Evolutionary conservation across 1,140 invertebrate genomes (phyloP).

Genomic region (Camponotus vicinus): DNA sequence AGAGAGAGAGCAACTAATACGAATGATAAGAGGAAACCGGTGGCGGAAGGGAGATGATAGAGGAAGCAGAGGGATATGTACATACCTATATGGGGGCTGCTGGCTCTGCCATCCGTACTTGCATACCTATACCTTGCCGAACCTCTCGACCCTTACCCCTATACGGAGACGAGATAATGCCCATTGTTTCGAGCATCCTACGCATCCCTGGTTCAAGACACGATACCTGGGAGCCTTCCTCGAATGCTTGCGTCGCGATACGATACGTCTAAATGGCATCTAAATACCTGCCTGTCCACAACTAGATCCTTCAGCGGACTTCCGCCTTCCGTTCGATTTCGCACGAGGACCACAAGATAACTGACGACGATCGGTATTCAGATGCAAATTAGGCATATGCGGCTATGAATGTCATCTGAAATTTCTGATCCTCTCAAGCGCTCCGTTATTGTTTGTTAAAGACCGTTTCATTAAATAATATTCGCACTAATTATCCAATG

Average conservation of each 20-base stretch:
- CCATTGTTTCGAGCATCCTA: slow-evolving; percentile 76
- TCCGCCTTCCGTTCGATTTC: slow-evolving; percentile 16
- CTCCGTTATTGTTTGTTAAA: slow-evolving; percentile 42
- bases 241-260: slow-evolving; percentile 66
- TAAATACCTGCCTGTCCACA: slow-evolving; percentile 67
- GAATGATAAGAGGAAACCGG: neutral
- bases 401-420: slow-evolving; percentile 50
- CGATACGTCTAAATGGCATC: slow-evolving; percentile 66
- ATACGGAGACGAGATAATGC: slow-evolving; percentile 68
- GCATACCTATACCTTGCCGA: slow-evolving; percentile 75
- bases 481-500: slow-evolving; percentile 28
- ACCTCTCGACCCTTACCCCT: slow-evolving; percentile 60
- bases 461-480: slow-evolving; percentile 28
- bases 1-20: neutral
- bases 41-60: slow-evolving; percentile 20
- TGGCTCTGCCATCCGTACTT: slow-evolving; percentile 59
- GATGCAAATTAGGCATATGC: slow-evolving; percentile 69
- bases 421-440: slow-evolving; percentile 61
- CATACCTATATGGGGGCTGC: slow-evolving; percentile 71
- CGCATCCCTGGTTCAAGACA: slow-evolving; percentile 68
- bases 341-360: slow-evolving; percentile 34
- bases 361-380: slow-evolving; percentile 60
- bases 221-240: slow-evolving; percentile 61
- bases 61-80: slow-evolving; percentile 59
- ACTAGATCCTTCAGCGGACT: slow-evolving; percentile 39